These are phyloP conservation scores for Bettongia penicillata DNA, from an alignment of 2,113 vertebrate species.

Conservation along the genomic window DNA sequence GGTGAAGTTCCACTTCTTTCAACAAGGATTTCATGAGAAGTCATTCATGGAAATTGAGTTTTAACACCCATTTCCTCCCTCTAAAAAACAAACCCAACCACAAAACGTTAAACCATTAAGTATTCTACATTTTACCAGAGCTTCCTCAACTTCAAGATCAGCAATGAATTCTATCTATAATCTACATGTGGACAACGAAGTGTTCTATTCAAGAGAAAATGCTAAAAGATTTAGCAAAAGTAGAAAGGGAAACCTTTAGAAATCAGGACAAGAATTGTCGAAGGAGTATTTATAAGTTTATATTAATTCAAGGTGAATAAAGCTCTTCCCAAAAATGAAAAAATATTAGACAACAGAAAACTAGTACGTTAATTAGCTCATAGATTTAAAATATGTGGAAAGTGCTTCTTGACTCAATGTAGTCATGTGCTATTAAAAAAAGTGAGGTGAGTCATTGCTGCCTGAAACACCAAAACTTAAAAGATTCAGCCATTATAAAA, in stretches of 20 bases:
- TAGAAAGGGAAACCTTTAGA: neutral
- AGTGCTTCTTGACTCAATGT: neutral
- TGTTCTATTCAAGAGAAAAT: neutral
- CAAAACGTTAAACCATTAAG: neutral
- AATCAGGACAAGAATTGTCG: neutral
- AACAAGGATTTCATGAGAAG: neutral
- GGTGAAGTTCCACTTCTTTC: neutral
- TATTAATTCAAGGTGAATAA: neutral
- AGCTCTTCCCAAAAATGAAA: neutral
- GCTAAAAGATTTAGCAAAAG: neutral
- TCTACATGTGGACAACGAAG: neutral
- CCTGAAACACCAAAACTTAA: neutral
- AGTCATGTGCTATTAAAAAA: neutral
- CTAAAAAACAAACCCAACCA: neutral
- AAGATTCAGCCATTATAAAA: neutral
- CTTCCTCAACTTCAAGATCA: neutral
- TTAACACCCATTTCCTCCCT: neutral
- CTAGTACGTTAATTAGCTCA: neutral
- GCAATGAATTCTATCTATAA: neutral
- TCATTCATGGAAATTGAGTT: neutral
- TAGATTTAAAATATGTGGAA: neutral
- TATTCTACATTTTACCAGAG: neutral
- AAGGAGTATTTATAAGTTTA: neutral
- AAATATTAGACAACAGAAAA: neutral
- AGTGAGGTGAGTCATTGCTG: neutral